Conservation (phyloP, 2,888 invertebrate species). For the Spicauda simplicius region DNA sequence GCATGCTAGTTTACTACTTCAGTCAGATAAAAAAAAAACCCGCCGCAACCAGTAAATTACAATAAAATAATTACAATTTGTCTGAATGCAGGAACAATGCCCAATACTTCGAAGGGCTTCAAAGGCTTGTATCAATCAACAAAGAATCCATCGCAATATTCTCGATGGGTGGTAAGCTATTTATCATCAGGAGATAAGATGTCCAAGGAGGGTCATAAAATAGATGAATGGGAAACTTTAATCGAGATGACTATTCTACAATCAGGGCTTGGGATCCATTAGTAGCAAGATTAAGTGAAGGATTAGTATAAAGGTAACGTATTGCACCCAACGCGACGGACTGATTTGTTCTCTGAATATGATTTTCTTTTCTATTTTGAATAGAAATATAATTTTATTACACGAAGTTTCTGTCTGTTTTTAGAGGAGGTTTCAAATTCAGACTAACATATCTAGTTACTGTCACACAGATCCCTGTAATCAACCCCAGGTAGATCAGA, state of each 20-base stretch:
- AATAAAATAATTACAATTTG: slow-evolving; percentile 19
- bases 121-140: slow-evolving; percentile 30
- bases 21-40: too few species aligned
- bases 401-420: too few species aligned
- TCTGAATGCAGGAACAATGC: neutral
- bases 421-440: too few species aligned
- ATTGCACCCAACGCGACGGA: neutral
- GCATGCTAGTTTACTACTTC: too few species aligned
- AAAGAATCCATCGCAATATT: slow-evolving; percentile 27
- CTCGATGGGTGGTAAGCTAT: slow-evolving; percentile 34
- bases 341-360: too few species aligned
- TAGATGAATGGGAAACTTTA: slow-evolving; percentile 34
- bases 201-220: slow-evolving; percentile 29
- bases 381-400: too few species aligned
- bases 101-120: slow-evolving; percentile 14
- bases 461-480: too few species aligned
- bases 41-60: neutral
- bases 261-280: slow-evolving; percentile 25
- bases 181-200: slow-evolving; percentile 36
- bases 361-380: too few species aligned
- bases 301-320: neutral
- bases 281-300: slow-evolving; percentile 15
- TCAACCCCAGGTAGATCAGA: too few species aligned
- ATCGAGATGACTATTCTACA: slow-evolving; percentile 35
- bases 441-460: too few species aligned